phyloP scores from a whole-genome alignment of 2,113 vertebrate species.

The Leuciscus idus region DNA sequence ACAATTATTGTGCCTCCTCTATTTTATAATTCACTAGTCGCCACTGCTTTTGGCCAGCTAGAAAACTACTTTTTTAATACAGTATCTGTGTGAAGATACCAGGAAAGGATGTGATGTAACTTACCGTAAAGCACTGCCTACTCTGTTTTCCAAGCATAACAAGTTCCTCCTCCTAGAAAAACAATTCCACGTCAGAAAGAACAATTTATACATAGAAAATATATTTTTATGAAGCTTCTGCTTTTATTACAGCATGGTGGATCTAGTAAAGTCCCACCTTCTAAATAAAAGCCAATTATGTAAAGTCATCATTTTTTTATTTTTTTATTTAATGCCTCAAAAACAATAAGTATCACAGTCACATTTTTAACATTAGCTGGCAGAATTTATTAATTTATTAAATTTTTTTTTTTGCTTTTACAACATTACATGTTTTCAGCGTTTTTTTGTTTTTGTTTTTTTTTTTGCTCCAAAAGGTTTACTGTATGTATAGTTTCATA shows the following conservation, averaged over 20 bases:
- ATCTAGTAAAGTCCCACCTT: too few relatives aligned
- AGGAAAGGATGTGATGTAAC: not conserved
- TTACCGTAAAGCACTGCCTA: not conserved
- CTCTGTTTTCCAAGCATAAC: not conserved
- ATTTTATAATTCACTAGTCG: too few relatives aligned
- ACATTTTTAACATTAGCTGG: too few relatives aligned
- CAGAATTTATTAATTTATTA: too few relatives aligned
- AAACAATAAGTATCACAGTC: too few relatives aligned
- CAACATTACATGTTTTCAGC: too few relatives aligned
- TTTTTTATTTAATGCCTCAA: too few relatives aligned
- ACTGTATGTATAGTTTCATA: not conserved
- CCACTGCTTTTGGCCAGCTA: too few relatives aligned
- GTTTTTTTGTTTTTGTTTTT: not conserved
- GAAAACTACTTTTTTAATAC: not conserved
- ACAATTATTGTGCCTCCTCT: too few relatives aligned
- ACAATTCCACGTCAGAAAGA: not conserved
- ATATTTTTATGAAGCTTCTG: not conserved
- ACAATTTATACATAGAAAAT: not conserved
- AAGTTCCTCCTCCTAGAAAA: not conserved
- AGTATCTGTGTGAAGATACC: not conserved
- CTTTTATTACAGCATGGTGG: not conserved
- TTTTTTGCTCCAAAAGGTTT: not conserved
- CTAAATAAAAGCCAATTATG: too few relatives aligned
- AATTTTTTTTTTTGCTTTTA: too few relatives aligned
- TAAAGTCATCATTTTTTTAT: too few relatives aligned